Evolutionary conservation across 2,113 vertebrate genomes (phyloP), one percentile per base, ranked within the genome.

Genomic region (Hipposideros armiger): DNA sequence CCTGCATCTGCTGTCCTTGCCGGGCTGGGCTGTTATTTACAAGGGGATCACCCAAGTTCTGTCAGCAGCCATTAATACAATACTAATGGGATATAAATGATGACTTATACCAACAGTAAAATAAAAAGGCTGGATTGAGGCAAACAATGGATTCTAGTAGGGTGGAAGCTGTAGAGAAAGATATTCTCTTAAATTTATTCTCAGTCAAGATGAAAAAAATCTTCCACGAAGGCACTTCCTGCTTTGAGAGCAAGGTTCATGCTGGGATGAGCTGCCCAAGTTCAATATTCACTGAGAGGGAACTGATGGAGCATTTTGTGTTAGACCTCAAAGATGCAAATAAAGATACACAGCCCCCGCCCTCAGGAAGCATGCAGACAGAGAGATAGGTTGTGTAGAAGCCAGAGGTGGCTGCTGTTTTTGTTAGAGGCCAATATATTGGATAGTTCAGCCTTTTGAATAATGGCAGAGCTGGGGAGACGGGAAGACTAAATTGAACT

Each of bases 1-100:
- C 90, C 74, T 47, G 95, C 94, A 97, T 95, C 97, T 98, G 97
- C 93, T 96, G 94, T 84, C 95, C 82, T 92, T 94, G 94, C 90
- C 94, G 62, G 94, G 13, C 94, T 76, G 84, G 92, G 91, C 74
- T 50, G 42, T 96, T 87, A 91, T 66, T 97, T 95, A 92, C 91
- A 76, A 93, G 93, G 76, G 84, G 97, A 72, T 94, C 95, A 82
- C 88, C 89, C 94, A 96, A 87, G 78, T 95, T 87, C 95, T 47
- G 15, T 83, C 66, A 93, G 93, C 83, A 95, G 91, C 69, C 94
- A 67, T 96, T 89, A 66, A 90, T 62, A 94, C 96, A 94, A 72
- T 13, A 69, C 70, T 90, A 90, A 81, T 5, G 1, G 69, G 86
- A 26, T 26, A 56, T 42, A 86, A 70, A 64, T 11, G 47, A 60